Base-by-base conservation (phyloP, 1,140 invertebrate genomes). In the Musca vetustissima region DNA sequence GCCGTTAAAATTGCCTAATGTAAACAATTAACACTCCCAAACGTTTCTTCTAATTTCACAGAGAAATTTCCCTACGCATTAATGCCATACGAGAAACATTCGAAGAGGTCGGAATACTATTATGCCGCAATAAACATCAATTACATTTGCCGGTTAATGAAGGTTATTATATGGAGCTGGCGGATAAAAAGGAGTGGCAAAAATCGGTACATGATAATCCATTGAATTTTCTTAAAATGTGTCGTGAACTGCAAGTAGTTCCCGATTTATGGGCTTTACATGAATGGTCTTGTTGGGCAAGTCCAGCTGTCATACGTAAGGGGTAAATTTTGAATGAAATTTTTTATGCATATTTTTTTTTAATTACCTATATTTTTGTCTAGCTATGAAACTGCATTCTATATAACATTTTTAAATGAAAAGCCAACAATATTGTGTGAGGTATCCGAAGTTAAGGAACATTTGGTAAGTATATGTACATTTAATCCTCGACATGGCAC, bases 81-180 rank as follows among this genome's bases (percentile, higher is more conserved):
- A 89, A 90, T 71, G 94, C 94, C 14, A 91, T 97, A 70, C 85
- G 95, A 72, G 95, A 97, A 85, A 94, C 93, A 25, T 97, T 97
- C 86, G 94, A 97, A 84, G 95, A 97, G 82, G 88, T 91, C 71
- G 94, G 94, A 1, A 83, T 96, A 57, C 83, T 96, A 15, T 80
- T 96, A 8, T 93, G 91, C 73, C 88, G 85, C 73, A 83, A 78
- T 53, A 70, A 66, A 0, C 71, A 77, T n/a, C 6, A 61, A 71
- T 19, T 17, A 43, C 9, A n/a, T 15, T 1, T 7, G n/a, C 17
- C 11, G n/a, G 48, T 7, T 14, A 48, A 14, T n/a, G 22, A 57
- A 14, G n/a, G 50, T 4, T 53, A 55, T 25, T 53, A 17, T 43
- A 17, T 24, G n/a, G 66, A 73, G 52, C 48, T 72, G n/a, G 77